Evolutionary conservation across 2,113 vertebrate genomes (phyloP).

Genomic region (Colistium nudipinnis): DNA sequence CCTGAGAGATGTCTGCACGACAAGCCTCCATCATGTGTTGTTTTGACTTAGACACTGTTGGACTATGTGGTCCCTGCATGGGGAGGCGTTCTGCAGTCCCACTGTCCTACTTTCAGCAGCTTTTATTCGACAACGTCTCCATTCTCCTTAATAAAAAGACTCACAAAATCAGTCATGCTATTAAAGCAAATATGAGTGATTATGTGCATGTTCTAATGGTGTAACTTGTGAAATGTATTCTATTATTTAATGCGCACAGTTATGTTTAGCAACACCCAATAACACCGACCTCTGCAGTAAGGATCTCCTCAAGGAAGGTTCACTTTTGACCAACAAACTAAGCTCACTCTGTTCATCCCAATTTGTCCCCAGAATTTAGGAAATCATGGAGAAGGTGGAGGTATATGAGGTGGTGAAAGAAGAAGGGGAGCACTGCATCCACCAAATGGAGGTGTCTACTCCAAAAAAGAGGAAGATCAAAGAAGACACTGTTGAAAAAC

Average conservation of each 20-base stretch:
- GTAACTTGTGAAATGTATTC: neutral
- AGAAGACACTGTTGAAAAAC: constrained; percentile 84
- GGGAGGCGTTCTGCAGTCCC: neutral
- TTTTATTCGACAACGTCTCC: neutral
- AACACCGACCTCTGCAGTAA: neutral
- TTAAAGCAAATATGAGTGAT: neutral
- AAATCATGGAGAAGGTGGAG: constrained; percentile 82
- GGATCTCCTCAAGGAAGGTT: neutral
- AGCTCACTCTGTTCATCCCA: neutral
- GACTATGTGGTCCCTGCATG: neutral
- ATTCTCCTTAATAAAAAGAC: neutral
- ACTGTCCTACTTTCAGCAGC: neutral
- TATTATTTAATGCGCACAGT: neutral
- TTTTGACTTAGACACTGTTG: neutral
- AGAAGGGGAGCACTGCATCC: constrained; percentile 88
- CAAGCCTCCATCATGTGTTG: neutral
- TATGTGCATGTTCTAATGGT: neutral
- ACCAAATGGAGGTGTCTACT: constrained; percentile 80
- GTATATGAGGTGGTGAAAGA: constrained; percentile 90
- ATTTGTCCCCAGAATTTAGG: constrained; percentile 13
- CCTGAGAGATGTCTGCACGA: neutral
- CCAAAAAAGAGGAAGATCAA: constrained; percentile 92
- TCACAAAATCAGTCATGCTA: neutral
- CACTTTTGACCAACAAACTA: neutral
- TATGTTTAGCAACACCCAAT: neutral